Evolutionary conservation across 2,797 vertebrate species (phyloP).

Genomic region (Typhlichthys subterraneus): DNA sequence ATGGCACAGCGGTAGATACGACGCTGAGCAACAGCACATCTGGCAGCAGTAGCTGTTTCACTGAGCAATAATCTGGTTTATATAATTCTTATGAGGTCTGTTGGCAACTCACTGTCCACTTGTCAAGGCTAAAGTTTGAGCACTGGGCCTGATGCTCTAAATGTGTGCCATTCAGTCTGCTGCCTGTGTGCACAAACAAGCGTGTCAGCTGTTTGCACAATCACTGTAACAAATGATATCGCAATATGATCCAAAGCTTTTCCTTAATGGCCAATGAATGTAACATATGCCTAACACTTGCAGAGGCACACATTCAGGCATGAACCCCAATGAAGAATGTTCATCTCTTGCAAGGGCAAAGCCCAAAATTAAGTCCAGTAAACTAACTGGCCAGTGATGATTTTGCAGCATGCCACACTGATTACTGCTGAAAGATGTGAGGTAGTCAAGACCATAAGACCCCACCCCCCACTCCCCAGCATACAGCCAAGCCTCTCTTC

Average conservation of each 20-base stretch:
- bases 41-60: conserved; percentile 62
- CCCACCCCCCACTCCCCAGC: conserved; percentile 11
- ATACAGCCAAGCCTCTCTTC: conserved; percentile 27
- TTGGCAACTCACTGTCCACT: conserved; percentile 55
- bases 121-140: conserved; percentile 46
- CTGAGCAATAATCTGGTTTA: conserved; percentile 66
- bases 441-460: neutral
- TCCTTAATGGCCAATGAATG: neutral
- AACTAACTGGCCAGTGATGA: conserved; percentile 33
- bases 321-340: neutral
- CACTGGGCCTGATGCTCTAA: conserved; percentile 17
- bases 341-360: conserved; percentile 17
- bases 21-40: conserved; percentile 68
- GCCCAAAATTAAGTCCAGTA: conserved; percentile 24
- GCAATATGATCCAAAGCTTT: neutral
- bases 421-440: conserved; percentile 66
- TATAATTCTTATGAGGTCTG: conserved; percentile 62
- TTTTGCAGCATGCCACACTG: conserved; percentile 24
- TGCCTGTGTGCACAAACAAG: conserved; percentile 19
- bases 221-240: neutral
- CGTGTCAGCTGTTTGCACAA: conserved; percentile 1
- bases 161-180: conserved; percentile 19
- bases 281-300: neutral
- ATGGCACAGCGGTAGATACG: conserved; percentile 70
- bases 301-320: neutral